Evolutionary conservation across 53 echinoderm and acorn worm genomes (phyloP), one percentile per base, ranked within the genome.

Genomic region (Antedon mediterranea): DNA sequence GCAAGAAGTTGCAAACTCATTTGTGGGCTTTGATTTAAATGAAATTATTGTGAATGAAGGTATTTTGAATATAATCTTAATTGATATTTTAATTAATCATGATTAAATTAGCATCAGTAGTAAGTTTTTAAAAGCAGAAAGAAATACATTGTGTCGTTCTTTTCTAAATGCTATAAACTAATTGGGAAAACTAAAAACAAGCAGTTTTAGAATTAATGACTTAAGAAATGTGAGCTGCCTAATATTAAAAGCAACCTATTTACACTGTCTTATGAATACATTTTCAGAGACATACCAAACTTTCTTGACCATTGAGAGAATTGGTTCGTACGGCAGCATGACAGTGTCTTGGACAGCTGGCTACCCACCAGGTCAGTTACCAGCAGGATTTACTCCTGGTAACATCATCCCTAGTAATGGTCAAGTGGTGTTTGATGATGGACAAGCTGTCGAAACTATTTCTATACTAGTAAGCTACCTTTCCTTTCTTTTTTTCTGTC

Each of bases 1-100:
- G 43, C 88, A 88, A 33, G 86, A 90, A 44, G 92, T 86, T 30
- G 92, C 98, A 71, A 98, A 98, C 70, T 98, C 98, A 33, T 71
- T 81, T 30, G 89, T 98, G 31, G 98, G 98, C 41, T 90, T 98
- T 74, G 82, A 84, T 31, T 43, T 80, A 81, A 78, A 85, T 31
- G 98, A 80, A 28, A 86, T 85, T 15, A 41, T 77, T 28, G 82
- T 93, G 0, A 79, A 87, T 76, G 98, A 98, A 78, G 88, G 98
- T 97, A 75, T 86, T 84, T 74, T 37, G 37, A 6, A 37, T n/a
- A 37, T 37, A 6, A 37, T 37, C 37, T 37, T 37, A 37, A 37
- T 6, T 37, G 4, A n/a, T n/a, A n/a, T n/a, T n/a, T n/a, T n/a
- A n/a, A n/a, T n/a, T n/a, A n/a, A n/a, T n/a, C n/a, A n/a, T n/a